Evolutionary conservation across 1,140 invertebrate genomes (phyloP).

Genomic region (Bombus haemorrhoidalis): DNA sequence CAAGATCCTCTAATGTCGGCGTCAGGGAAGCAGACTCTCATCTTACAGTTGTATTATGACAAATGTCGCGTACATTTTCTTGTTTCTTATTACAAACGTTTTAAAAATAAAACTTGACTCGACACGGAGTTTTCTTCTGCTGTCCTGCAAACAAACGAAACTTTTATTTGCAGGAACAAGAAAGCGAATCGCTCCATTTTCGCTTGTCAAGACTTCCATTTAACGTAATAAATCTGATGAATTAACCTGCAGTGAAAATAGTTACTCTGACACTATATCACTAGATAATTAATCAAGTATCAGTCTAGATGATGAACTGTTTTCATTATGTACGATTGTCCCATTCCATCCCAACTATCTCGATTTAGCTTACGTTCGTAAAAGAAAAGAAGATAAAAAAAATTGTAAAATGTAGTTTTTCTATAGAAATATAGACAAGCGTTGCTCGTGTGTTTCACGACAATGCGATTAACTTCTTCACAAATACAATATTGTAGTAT

Average conservation of each 20-base stretch:
- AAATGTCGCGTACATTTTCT: background rate
- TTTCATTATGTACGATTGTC: background rate
- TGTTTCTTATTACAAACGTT: background rate
- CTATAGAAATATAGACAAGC: background rate
- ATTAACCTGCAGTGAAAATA: background rate
- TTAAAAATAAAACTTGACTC: background rate
- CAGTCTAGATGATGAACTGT: background rate
- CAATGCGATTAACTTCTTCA: background rate
- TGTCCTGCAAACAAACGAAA: background rate
- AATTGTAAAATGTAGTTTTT: background rate
- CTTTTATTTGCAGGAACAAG: background rate
- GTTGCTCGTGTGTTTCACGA: background rate
- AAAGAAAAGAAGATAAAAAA: background rate
- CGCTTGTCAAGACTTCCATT: background rate
- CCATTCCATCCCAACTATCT: too few relatives aligned
- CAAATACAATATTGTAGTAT: constrained; percentile 23
- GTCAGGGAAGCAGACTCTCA: background rate
- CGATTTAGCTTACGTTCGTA: background rate
- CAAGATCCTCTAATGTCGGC: background rate
- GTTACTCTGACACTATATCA: background rate
- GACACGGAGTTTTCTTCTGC: background rate
- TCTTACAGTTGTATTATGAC: background rate
- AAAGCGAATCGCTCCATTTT: background rate
- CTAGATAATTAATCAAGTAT: background rate
- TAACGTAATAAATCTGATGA: background rate